Conservation (phyloP, 2,888 invertebrate species). For the Sarcophaga rosellei region DNA sequence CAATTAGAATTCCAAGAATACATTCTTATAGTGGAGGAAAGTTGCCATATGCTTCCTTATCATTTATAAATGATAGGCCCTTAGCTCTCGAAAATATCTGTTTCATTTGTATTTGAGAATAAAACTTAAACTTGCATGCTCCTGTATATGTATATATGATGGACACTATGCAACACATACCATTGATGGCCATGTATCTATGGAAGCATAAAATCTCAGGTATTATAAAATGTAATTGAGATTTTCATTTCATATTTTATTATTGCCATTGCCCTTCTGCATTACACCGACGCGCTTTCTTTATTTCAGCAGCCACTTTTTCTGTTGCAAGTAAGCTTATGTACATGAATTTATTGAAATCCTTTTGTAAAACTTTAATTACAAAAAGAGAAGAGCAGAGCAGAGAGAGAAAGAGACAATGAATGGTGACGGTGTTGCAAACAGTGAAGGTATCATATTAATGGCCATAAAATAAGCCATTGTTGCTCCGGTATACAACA, state of each 20-base stretch:
- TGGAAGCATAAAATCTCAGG: slow-evolving; percentile 59
- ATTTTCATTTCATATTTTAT: slow-evolving; percentile 61
- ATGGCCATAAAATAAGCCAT: slow-evolving; percentile 57
- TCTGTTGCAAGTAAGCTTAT: not conserved
- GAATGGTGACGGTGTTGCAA: not conserved
- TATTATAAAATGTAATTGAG: slow-evolving; percentile 58
- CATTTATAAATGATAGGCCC: too few relatives aligned
- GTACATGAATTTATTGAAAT: slow-evolving; percentile 62
- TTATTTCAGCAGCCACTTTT: not conserved
- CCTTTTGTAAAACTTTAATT: slow-evolving; percentile 69
- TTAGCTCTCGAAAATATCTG: too few relatives aligned
- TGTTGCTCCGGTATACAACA: slow-evolving; percentile 14
- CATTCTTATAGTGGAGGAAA: too few relatives aligned
- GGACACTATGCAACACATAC: not conserved
- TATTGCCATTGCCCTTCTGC: not conserved
- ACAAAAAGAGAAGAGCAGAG: slow-evolving; percentile 31
- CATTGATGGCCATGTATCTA: slow-evolving; percentile 8
- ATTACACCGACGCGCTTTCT: not conserved
- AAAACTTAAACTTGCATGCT: too few relatives aligned
- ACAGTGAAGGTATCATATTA: slow-evolving; percentile 57
- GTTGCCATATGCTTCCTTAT: too few relatives aligned
- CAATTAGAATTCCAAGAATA: too few relatives aligned
- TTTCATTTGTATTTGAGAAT: too few relatives aligned
- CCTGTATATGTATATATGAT: not conserved
- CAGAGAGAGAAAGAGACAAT: too few relatives aligned